Conservation (phyloP, 2,888 invertebrate species). For the Chesias legatella region DNA sequence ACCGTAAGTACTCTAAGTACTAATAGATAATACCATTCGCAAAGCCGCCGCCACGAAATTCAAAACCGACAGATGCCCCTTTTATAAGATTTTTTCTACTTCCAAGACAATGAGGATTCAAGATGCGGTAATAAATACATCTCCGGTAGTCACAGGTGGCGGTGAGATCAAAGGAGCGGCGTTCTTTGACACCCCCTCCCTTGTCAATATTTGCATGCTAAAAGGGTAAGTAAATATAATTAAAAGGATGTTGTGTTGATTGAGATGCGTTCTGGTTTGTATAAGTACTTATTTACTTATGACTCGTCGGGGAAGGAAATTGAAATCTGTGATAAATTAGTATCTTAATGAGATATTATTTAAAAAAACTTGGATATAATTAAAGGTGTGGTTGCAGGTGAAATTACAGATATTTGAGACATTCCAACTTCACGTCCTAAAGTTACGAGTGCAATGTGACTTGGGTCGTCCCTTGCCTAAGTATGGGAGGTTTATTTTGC, state of each 20-base stretch:
- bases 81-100: conserved; percentile 23
- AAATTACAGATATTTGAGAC: too few species aligned
- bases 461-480: too few species aligned
- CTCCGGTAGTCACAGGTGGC: conserved; percentile 51
- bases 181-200: conserved; percentile 41
- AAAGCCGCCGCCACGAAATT: conserved; percentile 22
- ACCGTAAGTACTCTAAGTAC: too few species aligned
- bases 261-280: conserved; percentile 19
- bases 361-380: too few species aligned
- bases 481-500: too few species aligned
- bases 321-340: too few species aligned
- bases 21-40: not conserved
- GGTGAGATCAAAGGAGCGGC: conserved; percentile 61
- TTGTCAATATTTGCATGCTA: conserved; percentile 62
- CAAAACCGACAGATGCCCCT: conserved; percentile 22
- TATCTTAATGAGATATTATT: too few species aligned
- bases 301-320: too few species aligned
- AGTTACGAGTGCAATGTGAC: too few species aligned
- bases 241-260: conserved; percentile 41
- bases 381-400: too few species aligned
- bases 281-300: too few species aligned
- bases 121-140: conserved; percentile 37
- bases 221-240: conserved; percentile 47
- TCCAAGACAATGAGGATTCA: conserved; percentile 32
- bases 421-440: too few species aligned